A percentile compares a stretch with the other conserved stretches of the same genome.
phyloP scores from a whole-genome alignment of 2,797 vertebrate species.

The Halcyon leucocephala region DNA sequence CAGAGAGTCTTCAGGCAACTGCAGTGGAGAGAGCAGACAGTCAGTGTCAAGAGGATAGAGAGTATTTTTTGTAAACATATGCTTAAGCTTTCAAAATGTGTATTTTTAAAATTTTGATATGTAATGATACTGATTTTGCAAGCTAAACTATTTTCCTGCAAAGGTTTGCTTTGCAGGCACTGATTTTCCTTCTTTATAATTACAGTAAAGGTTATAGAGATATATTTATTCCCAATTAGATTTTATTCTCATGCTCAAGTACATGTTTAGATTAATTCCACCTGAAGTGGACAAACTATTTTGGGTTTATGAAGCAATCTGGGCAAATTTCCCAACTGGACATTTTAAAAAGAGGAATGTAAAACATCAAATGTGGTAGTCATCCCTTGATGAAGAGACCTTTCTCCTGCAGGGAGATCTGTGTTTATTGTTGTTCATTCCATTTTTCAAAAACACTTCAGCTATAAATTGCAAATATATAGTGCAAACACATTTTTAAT shows the following conservation, averaged over 20 bases:
- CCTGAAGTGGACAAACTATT: conserved; percentile 8
- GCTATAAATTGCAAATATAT: background rate
- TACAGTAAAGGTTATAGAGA: conserved; percentile 13
- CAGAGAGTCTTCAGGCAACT: background rate
- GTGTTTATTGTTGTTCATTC: background rate
- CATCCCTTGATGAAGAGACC: background rate
- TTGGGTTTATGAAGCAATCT: conserved; percentile 35
- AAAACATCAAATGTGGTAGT: background rate
- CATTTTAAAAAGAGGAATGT: conserved; percentile 26
- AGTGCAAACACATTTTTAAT: conserved; percentile 25
- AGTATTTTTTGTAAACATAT: background rate
- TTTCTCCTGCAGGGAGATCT: background rate
- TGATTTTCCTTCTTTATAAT: conserved; percentile 11
- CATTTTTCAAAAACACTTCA: background rate
- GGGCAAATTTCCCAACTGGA: conserved; percentile 30
- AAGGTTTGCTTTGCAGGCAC: too few species aligned
- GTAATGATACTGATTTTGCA: background rate
- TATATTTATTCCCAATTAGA: conserved; percentile 31
- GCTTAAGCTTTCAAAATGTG: background rate
- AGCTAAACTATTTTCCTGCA: background rate
- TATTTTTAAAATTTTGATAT: background rate
- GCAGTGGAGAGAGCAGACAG: background rate
- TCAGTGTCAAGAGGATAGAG: background rate
- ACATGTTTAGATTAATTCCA: background rate
- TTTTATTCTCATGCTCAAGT: conserved; percentile 18